Evolutionary conservation across 2,113 vertebrate species (phyloP).

Genomic region (Pelecanus crispus): DNA sequence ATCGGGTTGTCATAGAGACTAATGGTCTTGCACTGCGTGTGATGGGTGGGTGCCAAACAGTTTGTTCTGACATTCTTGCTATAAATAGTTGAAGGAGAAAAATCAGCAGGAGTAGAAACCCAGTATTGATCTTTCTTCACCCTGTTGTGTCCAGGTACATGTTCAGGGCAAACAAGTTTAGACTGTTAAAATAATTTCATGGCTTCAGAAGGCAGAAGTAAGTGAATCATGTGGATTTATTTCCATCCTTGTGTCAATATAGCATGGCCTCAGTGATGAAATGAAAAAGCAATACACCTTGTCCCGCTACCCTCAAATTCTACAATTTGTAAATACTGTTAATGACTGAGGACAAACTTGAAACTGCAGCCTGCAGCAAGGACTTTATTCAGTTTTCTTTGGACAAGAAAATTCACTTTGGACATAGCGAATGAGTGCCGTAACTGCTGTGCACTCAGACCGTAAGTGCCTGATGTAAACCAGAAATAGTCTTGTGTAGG

Average conservation of each 20-base stretch:
- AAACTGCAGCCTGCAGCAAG: neutral
- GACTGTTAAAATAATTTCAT: neutral
- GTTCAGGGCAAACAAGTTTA: neutral
- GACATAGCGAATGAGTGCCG: neutral
- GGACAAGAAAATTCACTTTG: neutral
- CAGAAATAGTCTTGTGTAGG: neutral
- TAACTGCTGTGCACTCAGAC: neutral
- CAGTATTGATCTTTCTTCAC: neutral
- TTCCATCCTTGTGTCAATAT: neutral
- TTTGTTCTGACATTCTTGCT: conserved; percentile 31
- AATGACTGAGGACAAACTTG: neutral
- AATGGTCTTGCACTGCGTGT: neutral
- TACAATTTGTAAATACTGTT: neutral
- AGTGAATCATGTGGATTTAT: neutral
- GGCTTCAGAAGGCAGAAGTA: neutral
- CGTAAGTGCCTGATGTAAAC: neutral
- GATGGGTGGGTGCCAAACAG: conserved; percentile 16
- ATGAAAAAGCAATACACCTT: neutral
- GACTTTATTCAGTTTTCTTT: neutral
- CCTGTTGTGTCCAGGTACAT: neutral
- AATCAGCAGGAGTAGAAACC: neutral
- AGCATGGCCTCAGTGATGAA: neutral
- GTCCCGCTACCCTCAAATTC: neutral
- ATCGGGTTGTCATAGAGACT: conserved; percentile 68
- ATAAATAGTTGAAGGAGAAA: conserved; percentile 35